Base-by-base conservation (phyloP, 2,113 vertebrate genomes). In the Microcebus lehilahytsara region DNA sequence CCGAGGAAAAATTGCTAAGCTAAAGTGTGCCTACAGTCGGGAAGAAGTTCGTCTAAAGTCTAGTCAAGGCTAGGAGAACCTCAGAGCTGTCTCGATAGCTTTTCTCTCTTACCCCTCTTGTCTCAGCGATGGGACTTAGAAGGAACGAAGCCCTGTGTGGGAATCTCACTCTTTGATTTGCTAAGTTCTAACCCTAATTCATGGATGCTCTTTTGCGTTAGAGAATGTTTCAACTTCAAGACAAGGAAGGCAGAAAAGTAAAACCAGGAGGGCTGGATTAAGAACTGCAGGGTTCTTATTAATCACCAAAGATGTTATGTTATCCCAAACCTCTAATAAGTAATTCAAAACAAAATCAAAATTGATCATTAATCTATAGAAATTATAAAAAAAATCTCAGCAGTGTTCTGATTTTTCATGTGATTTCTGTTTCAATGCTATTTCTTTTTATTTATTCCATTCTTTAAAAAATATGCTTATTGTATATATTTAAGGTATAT, bases 331-430 rank as follows among this genome's bases (percentile, higher is more conserved):
- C 1, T 58, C 46, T 74, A 87, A 42, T 30, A 14, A n/a, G 22
- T 80, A 75, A 86, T 84, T 84, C 4, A 72, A 98, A 93, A 84
- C n/a, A 87, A 66, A 88, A 62, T 69, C 22, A 62, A 89, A 58
- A 58, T 58, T 58, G 56, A 58, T 58, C 91, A 49, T 77, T 56
- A 37, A 85, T 23, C 4, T 40, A 71, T 75, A 67, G 88, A 90
- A 84, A 80, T 64, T 64, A 10, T 66, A 87, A 85, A 19, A 53
- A 53, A 80, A 66, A 66, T 64, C 34, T 4, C 17, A 80, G 8
- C 13, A 9, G 9, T 74, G 7, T 80, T 86, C 37, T 80, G 16
- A 37, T n/a, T 85, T 79, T 78, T 71, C 20, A 62, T 9, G 27
- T 67, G 40, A 62, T 27, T 98, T 74, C 17, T 74, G 40, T 67